Conservation (phyloP, 2,888 invertebrate genomes). For the Lasius platythorax region DNA sequence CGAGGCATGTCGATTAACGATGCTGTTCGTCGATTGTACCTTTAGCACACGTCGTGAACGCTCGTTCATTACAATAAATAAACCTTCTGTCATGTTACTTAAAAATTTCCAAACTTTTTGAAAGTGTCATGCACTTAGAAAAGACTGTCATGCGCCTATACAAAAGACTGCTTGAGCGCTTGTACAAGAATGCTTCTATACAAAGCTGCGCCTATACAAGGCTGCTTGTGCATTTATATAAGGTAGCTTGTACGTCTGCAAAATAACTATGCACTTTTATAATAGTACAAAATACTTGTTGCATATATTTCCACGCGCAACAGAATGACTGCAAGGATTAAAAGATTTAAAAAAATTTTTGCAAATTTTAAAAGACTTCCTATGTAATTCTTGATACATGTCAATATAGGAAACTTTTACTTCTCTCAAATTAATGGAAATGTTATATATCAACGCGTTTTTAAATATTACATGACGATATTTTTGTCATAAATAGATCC, state of each 20-base stretch:
- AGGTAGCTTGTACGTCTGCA: neutral
- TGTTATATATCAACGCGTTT: neutral
- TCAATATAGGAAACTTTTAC: neutral
- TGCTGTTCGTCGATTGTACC: slow-evolving; percentile 17
- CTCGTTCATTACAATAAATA: neutral
- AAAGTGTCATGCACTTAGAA: neutral
- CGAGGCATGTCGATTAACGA: slow-evolving; percentile 31
- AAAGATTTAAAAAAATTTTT: neutral
- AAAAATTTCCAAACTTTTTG: slow-evolving; percentile 7
- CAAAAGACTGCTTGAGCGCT: neutral
- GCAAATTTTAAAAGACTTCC: neutral
- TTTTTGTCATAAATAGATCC: neutral
- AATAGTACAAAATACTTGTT: neutral
- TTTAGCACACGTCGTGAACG: neutral
- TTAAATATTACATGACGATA: neutral
- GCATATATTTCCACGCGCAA: neutral
- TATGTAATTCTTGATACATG: neutral
- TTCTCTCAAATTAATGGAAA: neutral
- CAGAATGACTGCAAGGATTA: neutral
- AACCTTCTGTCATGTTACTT: neutral
- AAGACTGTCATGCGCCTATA: neutral
- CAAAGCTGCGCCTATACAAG: too few relatives aligned
- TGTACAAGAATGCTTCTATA: neutral
- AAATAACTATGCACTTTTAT: neutral
- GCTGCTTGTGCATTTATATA: too few relatives aligned